phyloP scores from a whole-genome alignment of 2,888 invertebrate species.

The Athetis lepigone region DNA sequence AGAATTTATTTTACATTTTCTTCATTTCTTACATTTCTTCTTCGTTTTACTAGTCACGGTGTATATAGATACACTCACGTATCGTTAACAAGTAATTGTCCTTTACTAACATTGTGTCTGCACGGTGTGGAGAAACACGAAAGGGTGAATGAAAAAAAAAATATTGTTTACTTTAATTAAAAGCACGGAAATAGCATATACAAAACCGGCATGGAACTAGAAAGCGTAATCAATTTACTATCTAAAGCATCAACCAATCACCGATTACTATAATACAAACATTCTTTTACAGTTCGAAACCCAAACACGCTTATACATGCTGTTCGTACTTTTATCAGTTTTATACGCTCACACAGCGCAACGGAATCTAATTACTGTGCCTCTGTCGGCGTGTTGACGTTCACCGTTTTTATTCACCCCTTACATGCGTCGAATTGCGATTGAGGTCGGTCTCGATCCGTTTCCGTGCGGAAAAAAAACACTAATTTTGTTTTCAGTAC shows the following conservation, averaged over 20 bases:
- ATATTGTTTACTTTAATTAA: not conserved
- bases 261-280: slow-evolving; percentile 3
- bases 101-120: too few species aligned
- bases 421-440: slow-evolving; percentile 62
- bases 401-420: slow-evolving; percentile 62
- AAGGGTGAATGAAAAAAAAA: too few species aligned
- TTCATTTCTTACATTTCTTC: too few species aligned
- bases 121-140: too few species aligned
- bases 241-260: slow-evolving; percentile 9
- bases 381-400: slow-evolving; percentile 62
- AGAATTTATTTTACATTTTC: too few species aligned
- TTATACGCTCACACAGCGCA: slow-evolving; percentile 49
- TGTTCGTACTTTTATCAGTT: slow-evolving; percentile 60
- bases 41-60: too few species aligned
- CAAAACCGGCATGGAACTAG: not conserved
- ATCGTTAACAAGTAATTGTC: too few species aligned
- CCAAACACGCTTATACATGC: slow-evolving; percentile 43
- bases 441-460: slow-evolving; percentile 51
- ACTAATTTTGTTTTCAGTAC: slow-evolving; percentile 43
- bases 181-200: not conserved
- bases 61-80: too few species aligned
- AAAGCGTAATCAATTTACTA: not conserved
- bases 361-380: slow-evolving; percentile 69
- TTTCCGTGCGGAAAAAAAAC: slow-evolving; percentile 42
- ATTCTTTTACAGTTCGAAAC: slow-evolving; percentile 1